phyloP scores from a whole-genome alignment of 2,888 invertebrate species.

The Selenia dentaria region DNA sequence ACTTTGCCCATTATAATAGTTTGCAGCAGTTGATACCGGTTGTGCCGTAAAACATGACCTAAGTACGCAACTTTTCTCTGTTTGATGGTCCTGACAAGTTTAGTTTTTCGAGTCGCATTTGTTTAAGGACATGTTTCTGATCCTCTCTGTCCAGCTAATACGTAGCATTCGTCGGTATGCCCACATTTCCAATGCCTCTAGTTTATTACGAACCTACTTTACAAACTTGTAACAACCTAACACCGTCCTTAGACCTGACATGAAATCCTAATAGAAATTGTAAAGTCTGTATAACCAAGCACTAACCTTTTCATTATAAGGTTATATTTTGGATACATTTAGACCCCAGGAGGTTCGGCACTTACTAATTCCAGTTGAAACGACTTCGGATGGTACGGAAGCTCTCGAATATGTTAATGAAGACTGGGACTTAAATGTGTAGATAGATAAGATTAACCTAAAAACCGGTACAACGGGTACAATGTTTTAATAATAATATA shows the following conservation, averaged over 20 bases:
- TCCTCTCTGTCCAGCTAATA: no score
- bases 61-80: no score
- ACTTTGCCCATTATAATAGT: no score
- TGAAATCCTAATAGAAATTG: not conserved
- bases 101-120: no score
- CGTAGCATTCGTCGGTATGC: no score
- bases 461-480: not conserved
- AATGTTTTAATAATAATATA: no score
- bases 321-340: constrained; percentile 5
- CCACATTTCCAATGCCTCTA: no score
- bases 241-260: not conserved
- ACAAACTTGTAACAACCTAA: not conserved
- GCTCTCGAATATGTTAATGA: constrained; percentile 33
- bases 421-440: constrained; percentile 7
- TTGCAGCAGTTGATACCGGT: no score
- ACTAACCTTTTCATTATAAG: constrained; percentile 14
- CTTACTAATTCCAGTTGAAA: constrained; percentile 19
- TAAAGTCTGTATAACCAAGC: constrained; percentile 2
- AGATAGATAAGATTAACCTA: constrained; percentile 7
- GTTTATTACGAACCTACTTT: no score
- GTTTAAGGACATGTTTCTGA: no score
- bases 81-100: no score
- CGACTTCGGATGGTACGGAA: constrained; percentile 23
- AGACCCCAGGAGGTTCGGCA: constrained; percentile 5
- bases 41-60: no score